Evolutionary conservation across 2,113 vertebrate genomes (phyloP).

Genomic region (Plestiodon gilberti): DNA sequence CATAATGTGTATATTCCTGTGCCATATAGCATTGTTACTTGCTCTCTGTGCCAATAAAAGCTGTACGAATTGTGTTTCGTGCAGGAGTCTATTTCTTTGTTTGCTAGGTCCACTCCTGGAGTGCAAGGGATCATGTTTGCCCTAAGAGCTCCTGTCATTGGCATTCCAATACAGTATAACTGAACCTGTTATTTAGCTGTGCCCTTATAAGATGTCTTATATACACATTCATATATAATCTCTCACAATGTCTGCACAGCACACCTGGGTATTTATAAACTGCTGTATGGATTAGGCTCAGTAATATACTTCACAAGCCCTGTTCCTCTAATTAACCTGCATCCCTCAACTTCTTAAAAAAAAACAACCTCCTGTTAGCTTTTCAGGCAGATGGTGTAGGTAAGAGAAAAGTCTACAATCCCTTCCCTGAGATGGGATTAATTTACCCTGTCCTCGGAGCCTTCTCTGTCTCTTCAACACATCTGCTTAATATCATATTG

Average conservation of each 20-base stretch:
- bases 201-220: neutral
- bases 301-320: neutral
- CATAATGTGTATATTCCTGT: neutral
- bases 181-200: neutral
- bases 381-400: slow-evolving; percentile 37
- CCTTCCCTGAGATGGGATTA: slow-evolving; percentile 19
- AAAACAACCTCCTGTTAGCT: slow-evolving; percentile 8
- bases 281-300: slow-evolving; percentile 29
- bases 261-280: slow-evolving; percentile 12
- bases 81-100: neutral
- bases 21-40: neutral
- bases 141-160: neutral
- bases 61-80: neutral
- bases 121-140: too few relatives aligned
- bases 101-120: neutral
- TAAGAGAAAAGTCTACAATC: slow-evolving; percentile 29
- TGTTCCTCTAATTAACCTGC: slow-evolving; percentile 38
- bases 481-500: slow-evolving; percentile 38
- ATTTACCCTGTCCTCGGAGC: slow-evolving; percentile 22
- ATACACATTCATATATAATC: neutral
- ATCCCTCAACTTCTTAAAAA: slow-evolving; percentile 20
- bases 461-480: slow-evolving; percentile 34
- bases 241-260: neutral
- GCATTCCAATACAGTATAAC: neutral
- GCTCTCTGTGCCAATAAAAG: neutral